Conservation (phyloP, 1,140 invertebrate genomes). For the Armadillidium nasatum region DNA sequence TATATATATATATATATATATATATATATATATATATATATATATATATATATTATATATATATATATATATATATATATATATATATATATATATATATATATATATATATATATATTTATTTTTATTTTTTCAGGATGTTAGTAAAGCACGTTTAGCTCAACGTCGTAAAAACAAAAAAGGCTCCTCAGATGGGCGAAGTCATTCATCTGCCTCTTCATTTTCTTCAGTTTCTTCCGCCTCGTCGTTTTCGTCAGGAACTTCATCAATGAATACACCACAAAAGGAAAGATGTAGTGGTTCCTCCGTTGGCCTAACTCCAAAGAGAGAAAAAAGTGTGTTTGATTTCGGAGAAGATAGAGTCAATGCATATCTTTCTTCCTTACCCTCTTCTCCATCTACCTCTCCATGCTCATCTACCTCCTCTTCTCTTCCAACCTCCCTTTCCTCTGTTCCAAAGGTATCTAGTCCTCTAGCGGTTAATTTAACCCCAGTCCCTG, state of each 20-base stretch:
- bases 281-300: neutral
- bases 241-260: neutral
- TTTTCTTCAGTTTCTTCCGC: neutral
- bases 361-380: neutral
- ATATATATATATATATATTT: too few relatives aligned
- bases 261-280: neutral
- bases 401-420: neutral
- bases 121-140: conserved; percentile 55
- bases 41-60: too few relatives aligned
- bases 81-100: too few relatives aligned
- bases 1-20: too few relatives aligned
- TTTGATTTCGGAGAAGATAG: neutral
- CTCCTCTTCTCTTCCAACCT: neutral
- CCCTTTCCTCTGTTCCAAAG: neutral
- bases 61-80: too few relatives aligned
- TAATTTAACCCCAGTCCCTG: neutral
- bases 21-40: too few relatives aligned
- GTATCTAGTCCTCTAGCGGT: neutral
- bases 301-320: neutral
- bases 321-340: neutral
- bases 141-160: conserved; percentile 64
- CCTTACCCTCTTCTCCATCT: neutral
- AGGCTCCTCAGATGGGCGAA: conserved; percentile 53
- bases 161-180: conserved; percentile 65
- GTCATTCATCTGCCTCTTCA: conserved; percentile 38